Evolutionary conservation across 2,113 vertebrate species (phyloP).

Genomic region (Holacanthus passer): DNA sequence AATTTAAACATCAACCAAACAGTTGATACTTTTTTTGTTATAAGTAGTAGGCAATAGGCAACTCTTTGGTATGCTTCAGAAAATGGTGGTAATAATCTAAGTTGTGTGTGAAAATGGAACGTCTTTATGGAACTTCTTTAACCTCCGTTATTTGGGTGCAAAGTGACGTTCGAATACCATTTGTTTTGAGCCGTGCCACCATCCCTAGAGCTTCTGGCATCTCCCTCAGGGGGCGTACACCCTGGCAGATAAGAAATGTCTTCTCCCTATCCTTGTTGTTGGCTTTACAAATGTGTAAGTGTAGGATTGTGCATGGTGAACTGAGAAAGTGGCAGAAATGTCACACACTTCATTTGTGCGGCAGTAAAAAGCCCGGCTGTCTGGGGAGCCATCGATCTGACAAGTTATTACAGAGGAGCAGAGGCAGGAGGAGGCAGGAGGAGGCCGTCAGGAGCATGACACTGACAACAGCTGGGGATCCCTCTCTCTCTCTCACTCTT

Average conservation of each 20-base stretch:
- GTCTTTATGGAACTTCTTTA: background rate
- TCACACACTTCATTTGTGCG: conserved; percentile 73
- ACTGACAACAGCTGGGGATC: conserved; percentile 69
- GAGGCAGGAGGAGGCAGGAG: conserved; percentile 63
- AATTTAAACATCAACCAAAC: too few relatives aligned
- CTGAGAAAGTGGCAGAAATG: conserved; percentile 71
- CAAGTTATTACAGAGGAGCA: conserved; percentile 77
- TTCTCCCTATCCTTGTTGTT: conserved; percentile 45
- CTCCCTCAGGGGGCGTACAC: conserved; percentile 8
- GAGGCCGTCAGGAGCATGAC: conserved; percentile 59
- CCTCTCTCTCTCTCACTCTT: conserved; percentile 17
- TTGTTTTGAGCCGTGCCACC: background rate
- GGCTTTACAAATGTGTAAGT: conserved; percentile 35
- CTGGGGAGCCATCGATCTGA: conserved; percentile 81
- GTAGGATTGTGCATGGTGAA: conserved; percentile 47
- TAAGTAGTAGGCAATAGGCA: too few relatives aligned
- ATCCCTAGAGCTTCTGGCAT: background rate
- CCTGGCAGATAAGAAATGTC: background rate
- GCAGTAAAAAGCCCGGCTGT: conserved; percentile 74
- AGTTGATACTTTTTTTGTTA: too few relatives aligned
- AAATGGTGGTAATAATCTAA: background rate
- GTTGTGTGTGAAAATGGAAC: background rate
- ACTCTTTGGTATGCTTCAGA: background rate
- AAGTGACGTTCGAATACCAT: background rate
- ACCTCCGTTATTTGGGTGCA: background rate